Evolutionary conservation across 2,113 vertebrate genomes (phyloP).

Genomic region (Tympanuchus pallidicinctus): DNA sequence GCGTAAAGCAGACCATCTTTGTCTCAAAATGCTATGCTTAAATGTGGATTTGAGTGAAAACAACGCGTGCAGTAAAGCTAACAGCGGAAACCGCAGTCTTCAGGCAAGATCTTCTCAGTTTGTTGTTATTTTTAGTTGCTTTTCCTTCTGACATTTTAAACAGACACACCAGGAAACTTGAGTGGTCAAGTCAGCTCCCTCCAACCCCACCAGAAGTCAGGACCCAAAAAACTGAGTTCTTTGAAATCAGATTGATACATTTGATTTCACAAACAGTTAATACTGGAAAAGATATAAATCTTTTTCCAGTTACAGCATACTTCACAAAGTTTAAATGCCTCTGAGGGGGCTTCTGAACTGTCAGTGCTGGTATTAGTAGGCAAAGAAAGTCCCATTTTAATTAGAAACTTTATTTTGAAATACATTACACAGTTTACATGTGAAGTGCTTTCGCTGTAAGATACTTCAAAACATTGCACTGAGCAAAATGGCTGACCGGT

Average conservation of each 20-base stretch:
- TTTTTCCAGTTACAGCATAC: neutral
- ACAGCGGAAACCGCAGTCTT: neutral
- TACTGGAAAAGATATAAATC: neutral
- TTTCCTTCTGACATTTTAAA: neutral
- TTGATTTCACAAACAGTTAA: neutral
- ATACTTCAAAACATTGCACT: slow-evolving; percentile 40
- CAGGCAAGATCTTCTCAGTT: neutral
- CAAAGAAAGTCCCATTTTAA: slow-evolving; percentile 69
- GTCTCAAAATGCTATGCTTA: neutral
- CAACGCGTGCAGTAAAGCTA: neutral
- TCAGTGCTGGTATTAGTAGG: slow-evolving; percentile 29
- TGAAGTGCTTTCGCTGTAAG: slow-evolving; percentile 41
- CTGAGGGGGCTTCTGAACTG: slow-evolving; percentile 15
- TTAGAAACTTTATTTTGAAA: slow-evolving; percentile 72
- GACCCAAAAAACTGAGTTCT: neutral
- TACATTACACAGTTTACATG: slow-evolving; percentile 63
- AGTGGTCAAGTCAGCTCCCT: neutral
- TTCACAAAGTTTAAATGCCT: neutral
- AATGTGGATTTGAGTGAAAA: neutral
- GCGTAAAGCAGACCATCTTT: neutral
- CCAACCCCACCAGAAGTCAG: neutral
- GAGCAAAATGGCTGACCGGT: slow-evolving; percentile 20
- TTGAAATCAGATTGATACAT: neutral
- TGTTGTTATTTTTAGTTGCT: neutral
- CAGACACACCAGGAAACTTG: neutral